Base-by-base conservation (phyloP, 1,140 invertebrate species). In the Orchesella cincta region DNA sequence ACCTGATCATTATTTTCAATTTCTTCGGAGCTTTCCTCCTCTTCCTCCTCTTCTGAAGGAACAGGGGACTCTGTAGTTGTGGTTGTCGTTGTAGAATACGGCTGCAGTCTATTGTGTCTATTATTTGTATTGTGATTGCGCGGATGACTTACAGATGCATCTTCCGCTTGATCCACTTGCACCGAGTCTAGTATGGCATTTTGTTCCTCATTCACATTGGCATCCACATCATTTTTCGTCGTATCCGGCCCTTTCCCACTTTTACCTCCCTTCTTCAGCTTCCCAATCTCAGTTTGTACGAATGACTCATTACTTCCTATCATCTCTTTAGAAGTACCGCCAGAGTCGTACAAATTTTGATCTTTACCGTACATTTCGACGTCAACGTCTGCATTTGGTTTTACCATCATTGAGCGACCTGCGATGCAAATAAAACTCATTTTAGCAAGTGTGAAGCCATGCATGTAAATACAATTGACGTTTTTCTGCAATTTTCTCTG, bases 361-460 rank as follows among this genome's bases (percentile, higher is more conserved):
- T 57, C 52, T 57, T 57, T 57, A n/a, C 52, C 52, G 23, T 57
- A 57, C 52, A 57, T 12, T n/a, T 57, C 52, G 8, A 57, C 52
- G 52, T 57, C 52, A 26, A 57, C 14, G 23, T 57, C 52, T n/a
- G 23, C 23, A n/a, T 57, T n/a, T 57, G 52, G 52, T n/a, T 57
- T 57, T 57, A 57, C 52, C 23, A 57, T 57, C 12, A 57, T 8
- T 5, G 52, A 3, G 5, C 52, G 52, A 57, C 52, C 52, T 57
- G 52, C 14, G 14, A 57, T 3, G 23, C 8, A 57, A 57, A 57
- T 14, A 57, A 23, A 57, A 57, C 52, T 14, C 5, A 46, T 46
- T 46, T 5, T 46, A 8, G 18, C 39, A 46, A 46, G 18, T 46
- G 39, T 46, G 18, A 46, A 46, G 5, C 39, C 39, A 46, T 18